Percentiles rank a stretch among this genome's conserved stretches.
Evolutionary conservation across 2,888 invertebrate genomes (phyloP).

Genomic region (Pteria penguin): DNA sequence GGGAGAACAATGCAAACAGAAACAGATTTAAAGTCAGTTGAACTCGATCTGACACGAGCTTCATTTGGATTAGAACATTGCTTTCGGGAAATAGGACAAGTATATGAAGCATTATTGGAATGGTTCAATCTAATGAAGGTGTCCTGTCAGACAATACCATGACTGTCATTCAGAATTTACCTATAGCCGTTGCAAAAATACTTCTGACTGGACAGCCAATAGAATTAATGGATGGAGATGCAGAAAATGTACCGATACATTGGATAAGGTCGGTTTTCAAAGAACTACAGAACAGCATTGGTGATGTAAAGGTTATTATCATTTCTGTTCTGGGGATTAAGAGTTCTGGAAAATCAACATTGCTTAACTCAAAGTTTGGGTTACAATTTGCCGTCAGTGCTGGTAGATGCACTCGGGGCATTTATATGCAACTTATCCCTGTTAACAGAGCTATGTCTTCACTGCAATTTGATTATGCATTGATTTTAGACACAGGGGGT

Average conservation of each 20-base stretch:
- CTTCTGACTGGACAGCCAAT: conserved; percentile 33
- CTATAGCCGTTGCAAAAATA: conserved; percentile 24
- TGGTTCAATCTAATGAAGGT: background rate
- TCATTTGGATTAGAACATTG: conserved; percentile 24
- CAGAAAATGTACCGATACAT: conserved; percentile 18
- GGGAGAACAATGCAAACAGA: background rate
- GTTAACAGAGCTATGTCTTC: background rate
- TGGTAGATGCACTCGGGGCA: conserved; percentile 42
- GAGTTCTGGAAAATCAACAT: conserved; percentile 43
- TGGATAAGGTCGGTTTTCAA: conserved; percentile 40
- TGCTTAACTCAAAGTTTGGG: conserved; percentile 41
- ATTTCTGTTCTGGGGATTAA: conserved; percentile 44
- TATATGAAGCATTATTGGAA: conserved; percentile 15
- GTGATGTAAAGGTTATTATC: conserved; percentile 27
- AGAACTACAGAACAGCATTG: conserved; percentile 1
- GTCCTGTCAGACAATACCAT: background rate
- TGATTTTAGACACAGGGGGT: conserved; percentile 45
- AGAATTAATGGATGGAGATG: conserved; percentile 47
- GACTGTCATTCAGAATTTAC: background rate
- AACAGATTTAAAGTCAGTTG: background rate
- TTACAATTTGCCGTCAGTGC: conserved; percentile 41
- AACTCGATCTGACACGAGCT: background rate
- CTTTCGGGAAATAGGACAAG: conserved; percentile 25
- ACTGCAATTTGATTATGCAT: conserved; percentile 26
- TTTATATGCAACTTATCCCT: conserved; percentile 35